These are phyloP conservation scores for Pterocles burchelli DNA, from an alignment of 2,113 vertebrate genomes.

Conservation along the genomic window DNA sequence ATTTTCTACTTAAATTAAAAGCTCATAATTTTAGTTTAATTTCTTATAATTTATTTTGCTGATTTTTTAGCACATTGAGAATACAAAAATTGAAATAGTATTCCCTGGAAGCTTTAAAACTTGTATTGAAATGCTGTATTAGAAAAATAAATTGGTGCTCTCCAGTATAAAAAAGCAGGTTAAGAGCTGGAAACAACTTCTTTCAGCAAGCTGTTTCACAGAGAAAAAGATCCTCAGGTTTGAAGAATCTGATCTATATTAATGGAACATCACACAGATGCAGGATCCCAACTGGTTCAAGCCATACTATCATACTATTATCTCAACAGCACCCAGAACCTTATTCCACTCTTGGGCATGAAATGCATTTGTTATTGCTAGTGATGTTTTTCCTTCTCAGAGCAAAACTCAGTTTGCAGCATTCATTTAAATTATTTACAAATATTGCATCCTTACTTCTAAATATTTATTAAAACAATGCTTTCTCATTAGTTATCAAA, in stretches of 20 bases:
- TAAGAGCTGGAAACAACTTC: not conserved
- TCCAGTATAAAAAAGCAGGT: not conserved
- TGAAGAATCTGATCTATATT: not conserved
- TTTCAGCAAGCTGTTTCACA: not conserved
- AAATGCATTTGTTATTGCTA: not conserved
- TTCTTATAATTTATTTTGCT: not conserved
- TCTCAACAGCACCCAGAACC: not conserved
- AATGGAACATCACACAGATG: not conserved
- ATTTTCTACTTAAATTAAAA: not conserved
- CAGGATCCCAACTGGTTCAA: not conserved
- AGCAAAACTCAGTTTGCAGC: not conserved
- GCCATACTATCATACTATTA: accelerated
- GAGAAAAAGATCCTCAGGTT: not conserved
- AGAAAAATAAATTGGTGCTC: not conserved
- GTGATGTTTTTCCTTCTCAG: not conserved
- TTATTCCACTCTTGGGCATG: not conserved
- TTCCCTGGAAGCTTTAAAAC: not conserved
- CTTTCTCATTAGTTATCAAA: not conserved
- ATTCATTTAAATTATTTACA: not conserved
- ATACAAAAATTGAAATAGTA: not conserved
- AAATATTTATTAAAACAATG: not conserved
- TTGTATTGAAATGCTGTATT: not conserved
- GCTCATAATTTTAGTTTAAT: not conserved
- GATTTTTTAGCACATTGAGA: not conserved
- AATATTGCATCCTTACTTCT: not conserved